These are phyloP conservation scores for Archivesica marissinica DNA, from an alignment of 1,140 invertebrate genomes.

Conservation along the genomic window DNA sequence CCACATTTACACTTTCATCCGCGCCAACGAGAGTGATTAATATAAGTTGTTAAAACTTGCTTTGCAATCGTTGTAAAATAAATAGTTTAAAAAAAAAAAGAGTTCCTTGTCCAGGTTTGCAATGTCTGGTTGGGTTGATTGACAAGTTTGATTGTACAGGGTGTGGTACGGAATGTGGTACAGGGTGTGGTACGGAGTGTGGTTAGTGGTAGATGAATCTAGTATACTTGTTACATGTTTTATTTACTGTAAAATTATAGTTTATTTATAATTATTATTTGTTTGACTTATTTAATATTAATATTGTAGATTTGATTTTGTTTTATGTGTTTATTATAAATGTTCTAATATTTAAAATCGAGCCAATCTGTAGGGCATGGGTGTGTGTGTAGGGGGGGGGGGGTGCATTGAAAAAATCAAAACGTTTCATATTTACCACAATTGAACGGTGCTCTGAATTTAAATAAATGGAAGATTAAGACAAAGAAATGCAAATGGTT, in stretches of 20 bases:
- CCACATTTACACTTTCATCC: too few relatives aligned
- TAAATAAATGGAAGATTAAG: too few relatives aligned
- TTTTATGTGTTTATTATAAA: neutral
- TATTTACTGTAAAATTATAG: slow-evolving; percentile 22
- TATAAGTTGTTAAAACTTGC: too few relatives aligned
- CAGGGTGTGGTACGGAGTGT: slow-evolving; percentile 8
- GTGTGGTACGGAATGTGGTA: neutral
- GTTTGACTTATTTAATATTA: slow-evolving; percentile 20
- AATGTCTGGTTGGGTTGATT: neutral
- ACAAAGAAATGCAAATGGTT: too few relatives aligned
- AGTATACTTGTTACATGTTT: slow-evolving; percentile 29
- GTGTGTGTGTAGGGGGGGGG: too few relatives aligned
- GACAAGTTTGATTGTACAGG: neutral
- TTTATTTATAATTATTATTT: slow-evolving; percentile 34
- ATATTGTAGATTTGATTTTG: neutral
- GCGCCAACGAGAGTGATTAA: too few relatives aligned
- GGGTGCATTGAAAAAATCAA: too few relatives aligned
- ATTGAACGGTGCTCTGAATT: too few relatives aligned
- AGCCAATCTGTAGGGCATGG: neutral
- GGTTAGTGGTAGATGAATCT: neutral
- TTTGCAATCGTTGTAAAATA: too few relatives aligned
- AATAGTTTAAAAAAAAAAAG: too few relatives aligned
- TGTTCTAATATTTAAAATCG: neutral
- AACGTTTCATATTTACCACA: too few relatives aligned
- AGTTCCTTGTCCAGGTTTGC: too few relatives aligned